phyloP scores from a whole-genome alignment of 2,797 vertebrate species.

The Notolepis coatsorum region DNA sequence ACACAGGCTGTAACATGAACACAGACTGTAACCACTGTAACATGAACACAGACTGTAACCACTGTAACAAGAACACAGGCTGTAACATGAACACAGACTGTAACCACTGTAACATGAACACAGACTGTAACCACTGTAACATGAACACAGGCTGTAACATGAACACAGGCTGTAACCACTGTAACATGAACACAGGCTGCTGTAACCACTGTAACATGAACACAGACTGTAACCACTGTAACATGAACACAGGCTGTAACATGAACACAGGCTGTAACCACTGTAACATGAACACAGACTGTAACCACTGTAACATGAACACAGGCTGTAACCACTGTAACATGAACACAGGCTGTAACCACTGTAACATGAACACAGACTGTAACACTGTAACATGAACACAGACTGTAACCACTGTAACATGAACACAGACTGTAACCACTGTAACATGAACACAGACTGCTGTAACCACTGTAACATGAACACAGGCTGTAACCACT shows the following conservation, averaged over 20 bases:
- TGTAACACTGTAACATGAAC: constrained; percentile 28
- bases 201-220: constrained; percentile 28
- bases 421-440: constrained; percentile 21
- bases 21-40: constrained; percentile 27
- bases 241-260: too few relatives aligned
- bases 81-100: constrained; percentile 29
- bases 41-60: constrained; percentile 21
- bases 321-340: constrained; percentile 28
- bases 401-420: constrained; percentile 27
- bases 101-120: constrained; percentile 31
- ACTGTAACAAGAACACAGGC: too few relatives aligned
- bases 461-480: constrained; percentile 27
- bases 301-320: constrained; percentile 27
- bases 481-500: constrained; percentile 22
- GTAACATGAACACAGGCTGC: constrained; percentile 29
- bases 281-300: constrained; percentile 32
- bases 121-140: constrained; percentile 14
- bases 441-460: constrained; percentile 34
- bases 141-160: too few relatives aligned
- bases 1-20: constrained; percentile 32
- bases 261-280: constrained; percentile 22
- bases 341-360: constrained; percentile 21
- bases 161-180: constrained; percentile 22
- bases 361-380: constrained; percentile 31
- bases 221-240: constrained; percentile 23